These are phyloP conservation scores for Craseonycteris thonglongyai DNA, from an alignment of 2,113 vertebrate species.

Conservation along the genomic window DNA sequence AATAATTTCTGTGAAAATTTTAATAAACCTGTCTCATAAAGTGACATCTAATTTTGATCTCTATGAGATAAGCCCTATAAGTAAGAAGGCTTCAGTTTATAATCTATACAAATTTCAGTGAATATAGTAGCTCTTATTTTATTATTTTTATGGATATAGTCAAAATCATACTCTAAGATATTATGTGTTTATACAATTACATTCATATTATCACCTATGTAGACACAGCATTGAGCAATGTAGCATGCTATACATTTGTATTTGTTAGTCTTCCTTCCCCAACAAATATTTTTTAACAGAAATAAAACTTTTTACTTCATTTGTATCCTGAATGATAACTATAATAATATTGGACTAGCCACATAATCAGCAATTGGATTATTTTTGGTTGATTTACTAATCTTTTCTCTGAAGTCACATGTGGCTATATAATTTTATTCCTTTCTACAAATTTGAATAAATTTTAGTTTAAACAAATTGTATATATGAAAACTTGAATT, in stretches of 20 bases:
- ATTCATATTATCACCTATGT: neutral
- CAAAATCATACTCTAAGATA: neutral
- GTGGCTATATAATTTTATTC: neutral
- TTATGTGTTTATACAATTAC: neutral
- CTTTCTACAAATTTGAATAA: neutral
- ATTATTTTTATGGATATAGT: neutral
- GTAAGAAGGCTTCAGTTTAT: neutral
- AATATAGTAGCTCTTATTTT: neutral
- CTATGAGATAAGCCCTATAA: neutral
- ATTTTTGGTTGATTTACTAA: neutral
- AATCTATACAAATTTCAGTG: neutral
- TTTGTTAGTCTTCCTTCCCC: neutral
- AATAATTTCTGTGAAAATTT: neutral
- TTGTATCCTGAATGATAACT: neutral
- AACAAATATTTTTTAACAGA: neutral
- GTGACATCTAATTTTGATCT: neutral
- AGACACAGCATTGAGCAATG: neutral
- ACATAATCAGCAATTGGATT: neutral
- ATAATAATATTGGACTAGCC: neutral
- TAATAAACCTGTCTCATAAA: neutral
- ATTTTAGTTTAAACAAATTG: neutral
- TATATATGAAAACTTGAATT: neutral
- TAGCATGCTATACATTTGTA: neutral
- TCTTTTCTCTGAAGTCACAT: conserved; percentile 30
- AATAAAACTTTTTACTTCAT: neutral